Conservation (phyloP, 2,113 vertebrate species). For the Oryzias celebensis region DNA sequence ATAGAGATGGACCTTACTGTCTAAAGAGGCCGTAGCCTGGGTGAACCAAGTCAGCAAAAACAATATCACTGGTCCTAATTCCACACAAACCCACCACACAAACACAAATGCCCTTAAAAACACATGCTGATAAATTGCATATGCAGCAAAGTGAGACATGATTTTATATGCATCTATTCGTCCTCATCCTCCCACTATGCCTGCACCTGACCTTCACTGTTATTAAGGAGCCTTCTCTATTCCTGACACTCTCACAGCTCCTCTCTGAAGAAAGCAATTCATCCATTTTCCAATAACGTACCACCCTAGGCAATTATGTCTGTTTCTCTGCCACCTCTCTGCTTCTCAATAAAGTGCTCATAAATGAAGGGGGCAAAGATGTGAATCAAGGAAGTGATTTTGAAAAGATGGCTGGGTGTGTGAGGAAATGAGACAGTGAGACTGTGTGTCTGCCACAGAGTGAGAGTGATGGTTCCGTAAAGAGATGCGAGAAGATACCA, state of each 20-base stretch:
- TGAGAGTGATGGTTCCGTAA: constrained; percentile 41
- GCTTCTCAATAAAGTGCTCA: constrained; percentile 76
- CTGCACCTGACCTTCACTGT: constrained; percentile 65
- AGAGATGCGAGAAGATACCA: constrained; percentile 57
- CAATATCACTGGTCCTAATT: constrained; percentile 23
- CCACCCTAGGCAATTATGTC: constrained; percentile 74
- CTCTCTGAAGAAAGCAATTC: constrained; percentile 69
- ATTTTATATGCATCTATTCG: constrained; percentile 48
- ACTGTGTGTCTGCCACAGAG: constrained; percentile 15
- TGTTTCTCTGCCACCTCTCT: constrained; percentile 71
- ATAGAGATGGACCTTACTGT: constrained; percentile 42
- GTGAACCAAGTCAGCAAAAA: constrained; percentile 31
- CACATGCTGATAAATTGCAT: constrained; percentile 41
- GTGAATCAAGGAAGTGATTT: constrained; percentile 74
- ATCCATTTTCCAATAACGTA: constrained; percentile 77
- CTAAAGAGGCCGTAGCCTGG: constrained; percentile 38
- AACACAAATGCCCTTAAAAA: constrained; percentile 24
- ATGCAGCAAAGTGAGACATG: constrained; percentile 32
- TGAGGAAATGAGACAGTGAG: constrained; percentile 71
- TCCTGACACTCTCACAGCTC: constrained; percentile 58
- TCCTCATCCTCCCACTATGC: constrained; percentile 39
- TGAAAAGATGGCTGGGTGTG: constrained; percentile 68
- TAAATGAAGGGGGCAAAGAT: constrained; percentile 74
- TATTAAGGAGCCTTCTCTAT: constrained; percentile 70
- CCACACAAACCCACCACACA: constrained; percentile 14